Evolutionary conservation across 2,797 vertebrate species (phyloP), one percentile per base, ranked within the genome.

Genomic region (Naso thynnoides): DNA sequence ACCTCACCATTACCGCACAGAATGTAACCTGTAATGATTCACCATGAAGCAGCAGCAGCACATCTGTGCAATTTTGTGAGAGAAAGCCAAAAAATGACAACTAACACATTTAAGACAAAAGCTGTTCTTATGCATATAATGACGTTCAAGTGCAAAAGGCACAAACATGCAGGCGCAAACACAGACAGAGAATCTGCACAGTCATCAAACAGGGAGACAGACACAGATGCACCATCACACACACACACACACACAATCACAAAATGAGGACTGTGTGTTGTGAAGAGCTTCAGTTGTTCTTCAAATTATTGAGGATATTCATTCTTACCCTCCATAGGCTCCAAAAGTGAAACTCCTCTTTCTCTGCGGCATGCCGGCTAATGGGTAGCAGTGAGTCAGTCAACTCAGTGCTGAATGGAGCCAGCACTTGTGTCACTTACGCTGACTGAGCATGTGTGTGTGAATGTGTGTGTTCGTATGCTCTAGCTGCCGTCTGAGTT

Each of bases 341-440:
- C 95, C 95, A 88, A 95, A 95, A 88, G 95, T 95, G 91, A 95
- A 95, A 93, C 95, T 95, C 92, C 95, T 94, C 85, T 95, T 95
- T 82, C 95, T 94, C 85, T 95, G 95, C 84, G 95, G 93, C 95
- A 95, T 95, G 70, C 72, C 67, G 84, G 89, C 86, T 81, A 82
- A 89, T 64, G 84, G 84, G 84, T 59, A 76, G 78, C 86, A 76
- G 79, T 48, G 81, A 92, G 79, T 87, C 70, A 82, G 89, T 87
- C 81, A 83, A 86, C 81, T 86, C 92, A 78, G 74, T 42, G 80
- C 89, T 88, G 90, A 90, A 88, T 88, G 86, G 79, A 91, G 89
- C 89, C 89, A 87, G 83, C 83, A 85, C 86, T 90, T 88, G 88
- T 90, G 89, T 93, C 90, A 88, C 91, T 89, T 87, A 78, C 78